Conservation (phyloP, 2,113 vertebrate species). For the Pangasianodon gigas region DNA sequence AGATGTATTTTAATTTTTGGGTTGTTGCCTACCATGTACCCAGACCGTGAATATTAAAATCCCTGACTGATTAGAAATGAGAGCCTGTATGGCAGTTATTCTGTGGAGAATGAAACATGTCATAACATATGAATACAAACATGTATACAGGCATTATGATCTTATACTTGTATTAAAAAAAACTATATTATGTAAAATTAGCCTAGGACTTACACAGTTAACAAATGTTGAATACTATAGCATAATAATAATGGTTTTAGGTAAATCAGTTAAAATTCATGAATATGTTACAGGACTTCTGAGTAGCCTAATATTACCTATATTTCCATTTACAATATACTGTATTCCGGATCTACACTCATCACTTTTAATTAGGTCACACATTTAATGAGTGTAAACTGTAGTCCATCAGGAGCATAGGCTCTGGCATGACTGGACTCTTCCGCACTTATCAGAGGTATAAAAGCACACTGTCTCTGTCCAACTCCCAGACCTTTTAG, state of each 20-base stretch:
- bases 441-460: conserved; percentile 10
- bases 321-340: background rate
- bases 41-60: background rate
- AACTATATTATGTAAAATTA: background rate
- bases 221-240: background rate
- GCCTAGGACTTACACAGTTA: background rate
- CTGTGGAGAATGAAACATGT: background rate
- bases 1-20: background rate
- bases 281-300: background rate
- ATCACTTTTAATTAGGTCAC: background rate
- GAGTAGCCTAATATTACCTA: background rate
- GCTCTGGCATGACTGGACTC: background rate
- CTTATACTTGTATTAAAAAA: background rate
- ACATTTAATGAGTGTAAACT: background rate
- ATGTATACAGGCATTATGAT: background rate
- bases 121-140: background rate
- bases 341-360: background rate
- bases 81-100: background rate
- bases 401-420: background rate
- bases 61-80: background rate
- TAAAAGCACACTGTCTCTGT: conserved; percentile 27
- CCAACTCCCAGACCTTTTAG: background rate
- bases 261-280: background rate
- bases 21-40: background rate
- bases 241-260: background rate